Conservation (phyloP, 2,797 vertebrate genomes). For the Tympanoctomys barrerae region DNA sequence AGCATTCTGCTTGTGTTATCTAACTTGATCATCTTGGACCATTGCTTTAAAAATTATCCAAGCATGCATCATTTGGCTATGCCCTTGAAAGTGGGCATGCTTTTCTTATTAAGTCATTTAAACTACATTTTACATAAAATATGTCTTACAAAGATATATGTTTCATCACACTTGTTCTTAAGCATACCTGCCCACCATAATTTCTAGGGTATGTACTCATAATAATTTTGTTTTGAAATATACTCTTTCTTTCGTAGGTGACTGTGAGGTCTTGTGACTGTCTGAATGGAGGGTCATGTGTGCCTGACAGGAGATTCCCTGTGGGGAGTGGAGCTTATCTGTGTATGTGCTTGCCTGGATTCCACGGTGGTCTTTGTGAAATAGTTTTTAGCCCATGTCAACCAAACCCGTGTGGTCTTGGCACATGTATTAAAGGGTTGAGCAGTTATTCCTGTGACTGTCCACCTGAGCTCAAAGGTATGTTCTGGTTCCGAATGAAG, state of each 20-base stretch:
- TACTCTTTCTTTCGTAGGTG: conserved; percentile 89
- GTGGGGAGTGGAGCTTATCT: conserved; percentile 90
- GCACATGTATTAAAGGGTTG: conserved; percentile 90
- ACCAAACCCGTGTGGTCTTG: conserved; percentile 91
- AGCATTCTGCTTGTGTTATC: background rate
- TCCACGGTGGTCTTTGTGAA: conserved; percentile 91
- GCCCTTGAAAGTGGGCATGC: background rate
- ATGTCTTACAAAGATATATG: background rate
- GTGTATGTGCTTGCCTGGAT: conserved; percentile 91
- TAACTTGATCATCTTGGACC: background rate
- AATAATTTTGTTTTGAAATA: conserved; percentile 45
- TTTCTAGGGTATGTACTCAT: background rate
- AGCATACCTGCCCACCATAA: background rate
- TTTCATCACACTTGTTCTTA: background rate
- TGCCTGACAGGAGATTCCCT: conserved; percentile 87
- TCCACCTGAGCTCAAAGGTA: conserved; percentile 92
- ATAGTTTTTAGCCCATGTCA: conserved; percentile 90
- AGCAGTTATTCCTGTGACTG: conserved; percentile 93
- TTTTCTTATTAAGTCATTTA: background rate
- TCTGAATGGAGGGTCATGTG: conserved; percentile 92
- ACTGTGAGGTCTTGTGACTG: conserved; percentile 92
- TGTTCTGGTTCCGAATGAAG: conserved; percentile 22
- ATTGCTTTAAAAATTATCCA: background rate
- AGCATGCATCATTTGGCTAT: background rate
- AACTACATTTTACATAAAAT: background rate